Base-by-base conservation (phyloP, 2,113 vertebrate genomes). In the Edolisoma coerulescens region DNA sequence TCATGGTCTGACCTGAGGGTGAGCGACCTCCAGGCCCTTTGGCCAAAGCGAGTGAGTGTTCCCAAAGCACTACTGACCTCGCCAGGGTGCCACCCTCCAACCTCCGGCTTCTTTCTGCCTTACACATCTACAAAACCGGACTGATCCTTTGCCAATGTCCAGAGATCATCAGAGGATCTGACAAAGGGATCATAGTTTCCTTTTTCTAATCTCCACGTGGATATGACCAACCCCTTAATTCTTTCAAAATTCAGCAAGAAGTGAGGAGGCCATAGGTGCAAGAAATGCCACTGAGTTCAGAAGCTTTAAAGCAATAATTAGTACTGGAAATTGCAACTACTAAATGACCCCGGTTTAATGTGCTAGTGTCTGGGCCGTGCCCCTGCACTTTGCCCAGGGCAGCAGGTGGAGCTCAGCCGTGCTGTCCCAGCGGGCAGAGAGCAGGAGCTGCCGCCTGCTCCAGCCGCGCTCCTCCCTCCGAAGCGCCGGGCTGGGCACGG, bases 401-500 rank as follows among this genome's bases (percentile, higher is more conserved):
- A 45, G 44, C 23, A 59, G 84, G 65, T 30, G 57, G 21, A 52
- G 60, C 69, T 61, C 16, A 19, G 50, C 7, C 9, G 9, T 13
- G 27, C 32, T 16, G 53, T 16, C 7, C n/a, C 41, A 7, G 70
- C 0, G 44, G 45, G 63, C 63, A 54, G 41, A 30, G 49, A 23
- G 47, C 73, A 68, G 79, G 32, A 44, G 23, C 35, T 44, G 71
- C 71, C 49, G 20, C 4, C 45, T 7, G 37, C 27, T 35, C 5
- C 7, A 7, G 19, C 18, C 27, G 41, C 1, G 3, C 83, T 68
- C 9, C 59, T 49, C 33, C 23, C 27, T 7, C n/a, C n/a, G 20
- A 74, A 10, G 1, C 4, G 5, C 45, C 2, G 11, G 54, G 12
- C 41, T 0, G 13, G 6, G 35, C 18, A 1, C 3, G 39, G 10